phyloP scores from a whole-genome alignment of 2,797 vertebrate species.

The Falco cherrug region DNA sequence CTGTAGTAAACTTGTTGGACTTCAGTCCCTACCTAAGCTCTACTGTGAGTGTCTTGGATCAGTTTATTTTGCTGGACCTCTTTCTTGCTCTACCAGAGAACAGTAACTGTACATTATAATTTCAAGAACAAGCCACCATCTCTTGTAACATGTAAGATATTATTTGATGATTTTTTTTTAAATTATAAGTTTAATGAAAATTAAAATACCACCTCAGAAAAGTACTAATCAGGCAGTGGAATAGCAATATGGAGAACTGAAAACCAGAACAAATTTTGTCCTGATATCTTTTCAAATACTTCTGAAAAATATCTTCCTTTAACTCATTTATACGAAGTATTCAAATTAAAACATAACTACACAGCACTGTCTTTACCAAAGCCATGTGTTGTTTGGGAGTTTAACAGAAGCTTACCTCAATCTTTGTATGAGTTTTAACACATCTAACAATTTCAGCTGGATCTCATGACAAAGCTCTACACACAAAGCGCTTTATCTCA shows the following conservation, averaged over 20 bases:
- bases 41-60: background rate
- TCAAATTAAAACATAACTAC: background rate
- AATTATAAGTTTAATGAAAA: background rate
- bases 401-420: background rate
- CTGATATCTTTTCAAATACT: background rate
- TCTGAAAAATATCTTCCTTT: background rate
- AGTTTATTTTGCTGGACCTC: background rate
- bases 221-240: background rate
- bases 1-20: background rate
- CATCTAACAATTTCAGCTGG: background rate
- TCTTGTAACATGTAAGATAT: background rate
- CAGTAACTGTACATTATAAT: background rate
- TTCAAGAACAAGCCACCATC: background rate
- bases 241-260: background rate
- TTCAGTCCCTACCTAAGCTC: conserved; percentile 4
- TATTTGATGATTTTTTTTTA: background rate
- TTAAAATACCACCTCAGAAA: background rate
- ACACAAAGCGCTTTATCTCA: background rate
- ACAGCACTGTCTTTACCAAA: background rate
- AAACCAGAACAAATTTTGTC: background rate
- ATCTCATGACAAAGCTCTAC: background rate
- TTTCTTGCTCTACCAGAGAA: background rate
- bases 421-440: background rate
- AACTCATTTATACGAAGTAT: background rate
- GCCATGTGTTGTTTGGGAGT: background rate